These are phyloP conservation scores for Camptogramma bilineatum DNA, from an alignment of 2,888 invertebrate species.

Conservation along the genomic window DNA sequence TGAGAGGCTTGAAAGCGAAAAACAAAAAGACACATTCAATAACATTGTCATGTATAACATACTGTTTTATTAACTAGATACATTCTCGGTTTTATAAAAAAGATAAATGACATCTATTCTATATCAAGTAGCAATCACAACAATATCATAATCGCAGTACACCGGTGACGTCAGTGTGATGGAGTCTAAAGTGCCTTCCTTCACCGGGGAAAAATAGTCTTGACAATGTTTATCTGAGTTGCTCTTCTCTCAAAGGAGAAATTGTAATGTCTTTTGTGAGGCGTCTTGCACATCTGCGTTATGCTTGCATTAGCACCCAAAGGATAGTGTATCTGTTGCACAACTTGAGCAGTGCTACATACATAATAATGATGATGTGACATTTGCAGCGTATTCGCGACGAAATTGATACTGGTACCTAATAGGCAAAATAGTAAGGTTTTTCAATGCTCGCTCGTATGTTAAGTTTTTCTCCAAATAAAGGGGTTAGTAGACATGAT, in stretches of 20 bases:
- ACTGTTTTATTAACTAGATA: neutral
- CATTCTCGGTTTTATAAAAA: neutral
- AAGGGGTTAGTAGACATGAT: no score
- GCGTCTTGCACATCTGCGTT: neutral
- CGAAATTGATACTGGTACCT: neutral
- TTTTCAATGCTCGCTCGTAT: no score
- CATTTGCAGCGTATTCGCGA: neutral
- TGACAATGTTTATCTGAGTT: neutral
- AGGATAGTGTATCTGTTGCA: constrained; percentile 1
- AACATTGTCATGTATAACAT: no score
- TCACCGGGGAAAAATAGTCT: neutral
- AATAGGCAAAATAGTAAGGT: no score
- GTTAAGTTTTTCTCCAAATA: no score
- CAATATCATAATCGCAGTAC: no score
- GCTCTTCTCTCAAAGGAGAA: constrained; percentile 1
- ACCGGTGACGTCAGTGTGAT: no score
- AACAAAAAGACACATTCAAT: no score
- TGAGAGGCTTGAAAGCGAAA: no score
- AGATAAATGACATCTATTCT: neutral
- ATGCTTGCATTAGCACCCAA: neutral
- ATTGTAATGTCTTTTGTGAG: neutral
- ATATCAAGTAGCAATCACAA: no score
- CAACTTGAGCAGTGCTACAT: neutral
- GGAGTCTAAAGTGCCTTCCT: no score
- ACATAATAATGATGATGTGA: neutral